Evolutionary conservation across 2,888 invertebrate genomes (phyloP), one percentile per base, ranked within the genome.

Genomic region (Erpobdella octoculata): DNA sequence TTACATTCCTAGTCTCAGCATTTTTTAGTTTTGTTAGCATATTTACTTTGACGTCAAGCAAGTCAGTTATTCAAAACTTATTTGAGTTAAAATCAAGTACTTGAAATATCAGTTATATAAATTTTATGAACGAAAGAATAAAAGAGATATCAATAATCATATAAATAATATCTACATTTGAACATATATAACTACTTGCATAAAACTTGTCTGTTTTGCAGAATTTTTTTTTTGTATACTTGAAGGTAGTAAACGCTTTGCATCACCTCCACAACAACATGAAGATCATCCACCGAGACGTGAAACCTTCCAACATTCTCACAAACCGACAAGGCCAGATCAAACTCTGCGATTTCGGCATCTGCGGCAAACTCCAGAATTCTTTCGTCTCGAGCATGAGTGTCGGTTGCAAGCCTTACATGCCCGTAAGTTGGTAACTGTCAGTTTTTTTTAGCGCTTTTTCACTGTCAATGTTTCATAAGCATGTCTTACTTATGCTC

Each of bases 321-420:
- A 28, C 36, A 18, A 69, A 69, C n/a, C 33, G 48, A 9, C 35
- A 58, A 35, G 69, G 69, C 18, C 48, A 25, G 25, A 58, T 69
- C 25, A 69, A 69, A 53, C 33, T 69, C n/a, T 69, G 69, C n/a
- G 69, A 69, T 31, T 69, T 69, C 25, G 69, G 69, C 53, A 69
- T 69, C n/a, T 69, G 69, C 58, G 69, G 69, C 9, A 38, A 46
- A 3, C 37, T 69, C 12, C 46, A 36, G n/a, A 69, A 69, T 58
- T 69, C 69, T 21, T 48, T 69, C 9, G 69, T 69, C 48, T 35
- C 69, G n/a, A 35, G 58, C 12, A 69, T 69, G 69, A 37, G 36
- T 41, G 69, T 69, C 2, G 69, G 69, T 9, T 69, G 69, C 36
- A 69, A 69, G 58, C 69, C 69, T 31, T 69, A 69, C 58, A 69